A percentile compares a stretch with the other conserved stretches of the same genome.
Conservation (phyloP, 2,113 vertebrate genomes). For the Podocnemis expansa region DNA sequence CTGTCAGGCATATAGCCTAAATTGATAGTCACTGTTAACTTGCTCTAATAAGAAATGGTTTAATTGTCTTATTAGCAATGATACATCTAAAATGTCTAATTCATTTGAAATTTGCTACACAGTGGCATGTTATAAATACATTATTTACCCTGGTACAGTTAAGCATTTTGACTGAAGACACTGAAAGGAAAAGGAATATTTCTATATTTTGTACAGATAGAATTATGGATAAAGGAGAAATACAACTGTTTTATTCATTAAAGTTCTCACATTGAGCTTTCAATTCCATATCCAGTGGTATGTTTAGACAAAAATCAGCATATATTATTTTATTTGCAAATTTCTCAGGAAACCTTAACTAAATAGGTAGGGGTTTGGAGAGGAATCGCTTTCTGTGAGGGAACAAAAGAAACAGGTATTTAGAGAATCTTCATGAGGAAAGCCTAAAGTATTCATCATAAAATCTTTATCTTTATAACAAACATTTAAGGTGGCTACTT, state of each 20-base stretch:
- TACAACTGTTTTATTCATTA: not conserved
- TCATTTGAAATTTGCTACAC: conserved; percentile 49
- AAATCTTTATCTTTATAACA: not conserved
- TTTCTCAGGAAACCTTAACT: not conserved
- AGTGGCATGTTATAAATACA: not conserved
- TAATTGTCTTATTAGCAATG: conserved; percentile 56
- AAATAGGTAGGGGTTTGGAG: not conserved
- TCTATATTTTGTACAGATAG: not conserved
- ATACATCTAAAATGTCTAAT: conserved; percentile 41
- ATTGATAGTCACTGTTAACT: conserved; percentile 63
- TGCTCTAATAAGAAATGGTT: conserved; percentile 63
- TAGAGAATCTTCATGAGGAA: not conserved
- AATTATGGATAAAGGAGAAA: not conserved
- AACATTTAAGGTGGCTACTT: not conserved
- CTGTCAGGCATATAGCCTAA: conserved; percentile 69
- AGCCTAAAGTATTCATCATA: not conserved
- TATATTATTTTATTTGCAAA: not conserved
- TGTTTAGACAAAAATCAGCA: not conserved
- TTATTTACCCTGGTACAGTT: not conserved
- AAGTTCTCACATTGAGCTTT: not conserved
- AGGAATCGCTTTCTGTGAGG: not conserved
- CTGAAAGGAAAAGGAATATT: not conserved
- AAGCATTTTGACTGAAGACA: not conserved
- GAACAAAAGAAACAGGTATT: not conserved
- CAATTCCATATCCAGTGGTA: not conserved